These are phyloP conservation scores for Orchesellides sinensis DNA, from an alignment of 2,888 invertebrate species.

Conservation along the genomic window DNA sequence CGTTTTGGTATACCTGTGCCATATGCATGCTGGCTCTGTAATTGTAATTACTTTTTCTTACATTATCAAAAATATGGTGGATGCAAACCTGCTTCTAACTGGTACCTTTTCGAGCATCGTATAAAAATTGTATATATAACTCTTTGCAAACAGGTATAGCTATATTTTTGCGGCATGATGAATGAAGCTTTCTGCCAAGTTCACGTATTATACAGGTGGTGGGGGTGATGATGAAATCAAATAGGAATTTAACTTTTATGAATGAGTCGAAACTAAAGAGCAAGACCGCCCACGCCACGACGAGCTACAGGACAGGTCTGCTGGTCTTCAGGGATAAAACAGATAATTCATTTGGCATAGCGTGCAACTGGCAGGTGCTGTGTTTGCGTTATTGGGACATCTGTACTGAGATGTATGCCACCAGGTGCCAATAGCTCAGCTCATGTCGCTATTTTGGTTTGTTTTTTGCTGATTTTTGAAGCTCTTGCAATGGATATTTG, in stretches of 20 bases:
- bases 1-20: neutral
- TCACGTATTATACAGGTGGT: neutral
- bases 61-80: neutral
- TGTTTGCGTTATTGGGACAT: neutral
- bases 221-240: slow-evolving; percentile 25
- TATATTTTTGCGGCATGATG: neutral
- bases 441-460: neutral
- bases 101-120: neutral
- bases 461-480: neutral
- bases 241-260: slow-evolving; percentile 38
- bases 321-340: no score
- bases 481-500: neutral
- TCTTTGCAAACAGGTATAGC: neutral
- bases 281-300: slow-evolving; percentile 41
- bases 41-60: slow-evolving; percentile 1
- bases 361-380: neutral
- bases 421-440: no score
- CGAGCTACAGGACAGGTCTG: no score
- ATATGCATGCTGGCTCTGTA: slow-evolving; percentile 1
- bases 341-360: neutral
- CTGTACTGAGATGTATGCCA: neutral
- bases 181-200: neutral
- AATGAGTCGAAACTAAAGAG: slow-evolving; percentile 35
- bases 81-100: neutral
- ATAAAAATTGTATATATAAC: neutral